Base-by-base conservation (phyloP, 1,140 invertebrate genomes). In the Asbolus verrucosus region DNA sequence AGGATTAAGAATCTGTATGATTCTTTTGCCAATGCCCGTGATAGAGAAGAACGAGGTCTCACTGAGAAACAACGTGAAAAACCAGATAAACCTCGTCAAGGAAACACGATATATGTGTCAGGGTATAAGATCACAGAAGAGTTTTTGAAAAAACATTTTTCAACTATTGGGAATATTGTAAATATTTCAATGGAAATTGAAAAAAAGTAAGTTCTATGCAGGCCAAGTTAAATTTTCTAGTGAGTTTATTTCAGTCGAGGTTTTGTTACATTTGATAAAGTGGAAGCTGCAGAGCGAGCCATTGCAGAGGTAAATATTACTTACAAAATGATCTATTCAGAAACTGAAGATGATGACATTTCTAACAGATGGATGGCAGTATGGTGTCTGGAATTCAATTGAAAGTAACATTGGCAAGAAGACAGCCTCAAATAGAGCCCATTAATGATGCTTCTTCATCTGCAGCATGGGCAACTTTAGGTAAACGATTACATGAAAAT, bases 221-320 rank as follows among this genome's bases (percentile, higher is more conserved):
- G n/a, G n/a, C n/a, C n/a, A n/a, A n/a, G n/a, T n/a, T n/a, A n/a
- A n/a, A n/a, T n/a, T n/a, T n/a, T n/a, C n/a, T n/a, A n/a, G n/a
- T n/a, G n/a, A n/a, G n/a, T n/a, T n/a, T n/a, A n/a, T 85, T 85
- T 78, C 79, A 91, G 89, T 81, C 93, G 94, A 79, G 95, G 93
- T 6, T 97, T 96, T 84, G 87, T 98, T 4, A 95, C 95, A 2
- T 98, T 97, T 85, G 94, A 96, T 70, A 95, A 93, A 77, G 84
- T 91, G 11, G 94, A 96, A 71, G 88, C 90, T 27, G 93, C 95
- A 8, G 91, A 94, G 46, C 87, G 90, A 75, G 95, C 95, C 0
- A 96, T 97, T 70, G 86, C 88, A 63, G 92, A 95, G 79, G 87
- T 89, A 82, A 81, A n/a, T n/a, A n/a, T n/a, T n/a, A n/a, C n/a